Conservation (phyloP, 2,888 invertebrate genomes). For the Epistrophe grossulariae region DNA sequence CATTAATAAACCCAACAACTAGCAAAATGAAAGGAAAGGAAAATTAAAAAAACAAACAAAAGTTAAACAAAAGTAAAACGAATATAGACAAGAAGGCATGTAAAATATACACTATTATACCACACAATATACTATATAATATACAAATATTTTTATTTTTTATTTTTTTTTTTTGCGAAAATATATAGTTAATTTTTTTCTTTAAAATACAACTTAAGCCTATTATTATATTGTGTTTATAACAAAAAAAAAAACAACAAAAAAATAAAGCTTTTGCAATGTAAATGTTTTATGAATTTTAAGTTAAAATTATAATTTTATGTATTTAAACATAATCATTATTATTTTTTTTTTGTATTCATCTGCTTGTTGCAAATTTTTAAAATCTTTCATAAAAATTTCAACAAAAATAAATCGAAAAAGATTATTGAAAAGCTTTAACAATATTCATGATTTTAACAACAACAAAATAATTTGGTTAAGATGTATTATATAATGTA, state of each 20-base stretch:
- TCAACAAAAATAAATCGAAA: not conserved
- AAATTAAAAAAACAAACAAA: not conserved
- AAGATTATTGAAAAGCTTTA: constrained; percentile 11
- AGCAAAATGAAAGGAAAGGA: constrained; percentile 55
- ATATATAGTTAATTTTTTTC: constrained; percentile 35
- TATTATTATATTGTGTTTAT: constrained; percentile 31
- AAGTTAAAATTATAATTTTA: constrained; percentile 4
- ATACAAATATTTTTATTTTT: constrained; percentile 17
- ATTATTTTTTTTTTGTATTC: not conserved
- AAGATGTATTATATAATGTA: not conserved
- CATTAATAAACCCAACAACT: constrained; percentile 65
- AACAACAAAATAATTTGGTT: not conserved
- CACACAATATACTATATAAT: constrained; percentile 26
- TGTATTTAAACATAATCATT: not conserved
- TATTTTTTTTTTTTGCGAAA: constrained; percentile 25
- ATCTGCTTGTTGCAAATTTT: constrained; percentile 7
- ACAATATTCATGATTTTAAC: not conserved
- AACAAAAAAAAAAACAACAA: not conserved
- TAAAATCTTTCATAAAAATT: not conserved
- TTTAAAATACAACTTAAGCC: constrained; percentile 26
- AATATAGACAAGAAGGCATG: constrained; percentile 58
- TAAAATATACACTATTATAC: constrained; percentile 49
- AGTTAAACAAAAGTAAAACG: constrained; percentile 38
- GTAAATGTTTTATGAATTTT: constrained; percentile 22
- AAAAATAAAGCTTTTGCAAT: constrained; percentile 25